Evolutionary conservation across 2,797 vertebrate genomes (phyloP), one percentile per base, ranked within the genome.

Genomic region (Distichodus sexfasciatus): DNA sequence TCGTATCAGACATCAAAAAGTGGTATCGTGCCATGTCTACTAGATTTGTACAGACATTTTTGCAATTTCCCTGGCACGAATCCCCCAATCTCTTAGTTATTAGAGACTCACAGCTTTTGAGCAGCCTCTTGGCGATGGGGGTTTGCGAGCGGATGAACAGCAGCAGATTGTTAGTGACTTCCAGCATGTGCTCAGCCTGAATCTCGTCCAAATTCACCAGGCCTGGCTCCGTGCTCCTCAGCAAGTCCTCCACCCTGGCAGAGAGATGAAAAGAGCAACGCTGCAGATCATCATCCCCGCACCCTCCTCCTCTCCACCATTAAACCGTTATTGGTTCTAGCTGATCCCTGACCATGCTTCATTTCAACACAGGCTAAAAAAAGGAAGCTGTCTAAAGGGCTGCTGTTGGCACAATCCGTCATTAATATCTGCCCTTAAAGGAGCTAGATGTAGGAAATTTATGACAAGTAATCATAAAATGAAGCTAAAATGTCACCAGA

Each of bases 121-220:
- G 60, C 55, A 91, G 84, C 26, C 77, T 90, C 78, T 82, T 88
- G 28, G 87, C 85, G 6, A 87, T 72, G 0, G 90, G 91, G 1
- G 82, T 90, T 80, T 91, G 90, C 0, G 89, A 89, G 72, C 80
- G 74, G 67, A 91, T 41, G 2, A 91, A 84, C 62, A 83, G 79
- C 24, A 90, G 80, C 84, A 91, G 73, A 79, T 84, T 89, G 83
- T 86, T 82, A 73, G 87, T 78, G 61, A 90, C 82, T 58, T 68
- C 77, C 46, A 91, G 80, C 54, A 91, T 83, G 79, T 91, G 90
- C 15, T 89, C 85, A 3, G 86, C 84, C 84, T 90, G 90, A 21
- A 78, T 72, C 64, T 90, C 86, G 2, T 91, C 90, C 72, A 91
- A 82, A 29, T 54, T 83, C 73, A 91, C 82, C 0, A 74, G 76